Base-by-base conservation (phyloP, 2,888 invertebrate species). In the Penaeus monodon region DNA sequence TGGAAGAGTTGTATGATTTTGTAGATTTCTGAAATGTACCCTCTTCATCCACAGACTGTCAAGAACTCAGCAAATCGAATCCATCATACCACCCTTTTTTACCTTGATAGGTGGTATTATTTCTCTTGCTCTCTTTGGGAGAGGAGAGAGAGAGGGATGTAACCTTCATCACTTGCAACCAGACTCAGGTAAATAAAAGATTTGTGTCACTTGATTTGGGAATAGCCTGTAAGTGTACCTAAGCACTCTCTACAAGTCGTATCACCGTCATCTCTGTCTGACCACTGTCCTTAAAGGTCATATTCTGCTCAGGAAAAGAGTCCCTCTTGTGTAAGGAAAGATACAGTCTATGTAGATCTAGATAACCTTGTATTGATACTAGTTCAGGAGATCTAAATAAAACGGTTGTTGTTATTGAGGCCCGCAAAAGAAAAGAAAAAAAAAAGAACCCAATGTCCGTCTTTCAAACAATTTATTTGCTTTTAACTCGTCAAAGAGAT, bases 161-260 rank as follows among this genome's bases (percentile, higher is more conserved):
- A 84, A 84, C 80, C 64, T 88, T 17, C 88, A 88, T 66, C 88
- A 84, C 27, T 74, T 88, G 10, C 88, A 88, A 38, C 80, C 77
- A 17, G 49, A 88, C 76, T 88, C 88, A 0, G 88, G 88, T 20
- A 63, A n/a, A n/a, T n/a, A n/a, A 76, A 38, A 74, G 66, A 0
- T 12, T 88, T 14, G 78, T 88, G n/a, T 76, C 84, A 14, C 80
- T 88, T 10, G 81, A 88, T 78, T 77, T 87, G 64, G 86, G 86
- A 22, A 20, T 83, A 33, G 79, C 10, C 33, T 82, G n/a, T 83
- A 87, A 49, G 38, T 73, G 44, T 83, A 87, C 73, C 73, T 87
- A 8, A 66, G 38, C 20, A 38, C 68, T 44, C 68, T 87, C 8
- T 33, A 83, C 65, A 82, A 79, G 49, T 82, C n/a, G 22, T 68